phyloP scores from a whole-genome alignment of 2,797 vertebrate species.

The Chloroceryle inda region DNA sequence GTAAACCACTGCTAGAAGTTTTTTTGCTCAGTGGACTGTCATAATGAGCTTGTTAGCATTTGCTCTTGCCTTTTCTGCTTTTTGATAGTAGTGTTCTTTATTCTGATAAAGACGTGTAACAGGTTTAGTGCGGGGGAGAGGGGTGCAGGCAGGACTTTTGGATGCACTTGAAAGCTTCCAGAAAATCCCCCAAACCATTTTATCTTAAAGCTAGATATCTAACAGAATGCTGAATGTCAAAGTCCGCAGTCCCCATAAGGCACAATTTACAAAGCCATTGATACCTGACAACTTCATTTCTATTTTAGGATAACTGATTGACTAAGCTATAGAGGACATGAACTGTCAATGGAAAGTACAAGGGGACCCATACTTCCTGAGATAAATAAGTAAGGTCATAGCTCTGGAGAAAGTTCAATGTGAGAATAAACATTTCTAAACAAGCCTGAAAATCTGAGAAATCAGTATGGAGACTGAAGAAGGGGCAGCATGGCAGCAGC shows the following conservation, averaged over 20 bases:
- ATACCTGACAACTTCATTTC: not conserved
- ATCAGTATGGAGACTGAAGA: not conserved
- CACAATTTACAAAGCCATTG: not conserved
- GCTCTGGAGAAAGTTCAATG: not conserved
- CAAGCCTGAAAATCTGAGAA: not conserved
- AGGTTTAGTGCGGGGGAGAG: not conserved
- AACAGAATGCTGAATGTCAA: not conserved
- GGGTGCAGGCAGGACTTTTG: not conserved
- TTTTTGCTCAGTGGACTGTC: not conserved
- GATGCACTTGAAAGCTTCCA: not conserved
- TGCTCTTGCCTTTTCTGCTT: not conserved
- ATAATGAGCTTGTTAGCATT: not conserved
- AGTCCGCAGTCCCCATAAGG: not conserved
- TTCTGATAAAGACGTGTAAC: not conserved
- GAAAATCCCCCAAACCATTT: not conserved
- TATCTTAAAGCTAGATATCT: not conserved
- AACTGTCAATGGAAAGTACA: not conserved
- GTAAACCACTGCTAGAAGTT: accelerated
- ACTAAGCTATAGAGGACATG: not conserved
- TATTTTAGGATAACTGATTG: not conserved
- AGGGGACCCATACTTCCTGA: not conserved
- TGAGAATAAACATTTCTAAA: not conserved
- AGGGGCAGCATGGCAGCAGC: not conserved
- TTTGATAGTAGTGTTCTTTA: not conserved
- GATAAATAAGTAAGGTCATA: not conserved